These are phyloP conservation scores for Tenrec ecaudatus DNA, from an alignment of 2,113 vertebrate genomes.

Conservation along the genomic window DNA sequence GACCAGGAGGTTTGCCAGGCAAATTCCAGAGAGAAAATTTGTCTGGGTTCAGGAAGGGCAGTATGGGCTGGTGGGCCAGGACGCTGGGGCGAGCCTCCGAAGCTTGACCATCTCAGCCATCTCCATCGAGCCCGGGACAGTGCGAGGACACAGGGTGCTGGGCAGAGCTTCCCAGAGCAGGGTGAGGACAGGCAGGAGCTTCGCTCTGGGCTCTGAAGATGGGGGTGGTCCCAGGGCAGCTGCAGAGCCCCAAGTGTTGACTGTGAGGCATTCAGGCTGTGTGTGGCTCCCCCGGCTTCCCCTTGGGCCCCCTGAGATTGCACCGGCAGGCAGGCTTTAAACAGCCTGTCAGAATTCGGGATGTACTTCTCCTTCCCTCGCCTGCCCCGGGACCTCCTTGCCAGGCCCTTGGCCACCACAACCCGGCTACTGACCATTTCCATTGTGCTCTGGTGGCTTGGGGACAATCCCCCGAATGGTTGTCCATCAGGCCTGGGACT, in stretches of 20 bases:
- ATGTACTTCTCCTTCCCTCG: not conserved
- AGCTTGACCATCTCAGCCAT: not conserved
- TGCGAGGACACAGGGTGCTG: not conserved
- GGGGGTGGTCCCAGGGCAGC: not conserved
- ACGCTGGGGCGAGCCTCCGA: not conserved
- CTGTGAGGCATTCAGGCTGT: not conserved
- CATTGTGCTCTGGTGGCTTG: not conserved
- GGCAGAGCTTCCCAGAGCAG: not conserved
- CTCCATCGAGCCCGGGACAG: not conserved
- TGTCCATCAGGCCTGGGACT: conserved; percentile 51
- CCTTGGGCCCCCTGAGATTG: not conserved
- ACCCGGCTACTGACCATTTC: not conserved
- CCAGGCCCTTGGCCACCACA: not conserved
- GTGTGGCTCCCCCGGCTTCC: not conserved
- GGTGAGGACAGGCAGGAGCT: not conserved
- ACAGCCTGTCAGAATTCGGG: not conserved
- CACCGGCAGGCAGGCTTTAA: not conserved
- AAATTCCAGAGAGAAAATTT: conserved; percentile 64
- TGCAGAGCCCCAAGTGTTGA: not conserved
- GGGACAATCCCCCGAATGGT: not conserved
- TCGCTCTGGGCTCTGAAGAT: not conserved
- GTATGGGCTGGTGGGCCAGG: not conserved
- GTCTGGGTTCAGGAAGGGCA: not conserved
- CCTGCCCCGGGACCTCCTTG: not conserved
- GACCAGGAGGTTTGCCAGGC: conserved; percentile 60